Evolutionary conservation across 92 coral and sea anemone genomes (phyloP).

Genomic region (Heteractis magnifica): DNA sequence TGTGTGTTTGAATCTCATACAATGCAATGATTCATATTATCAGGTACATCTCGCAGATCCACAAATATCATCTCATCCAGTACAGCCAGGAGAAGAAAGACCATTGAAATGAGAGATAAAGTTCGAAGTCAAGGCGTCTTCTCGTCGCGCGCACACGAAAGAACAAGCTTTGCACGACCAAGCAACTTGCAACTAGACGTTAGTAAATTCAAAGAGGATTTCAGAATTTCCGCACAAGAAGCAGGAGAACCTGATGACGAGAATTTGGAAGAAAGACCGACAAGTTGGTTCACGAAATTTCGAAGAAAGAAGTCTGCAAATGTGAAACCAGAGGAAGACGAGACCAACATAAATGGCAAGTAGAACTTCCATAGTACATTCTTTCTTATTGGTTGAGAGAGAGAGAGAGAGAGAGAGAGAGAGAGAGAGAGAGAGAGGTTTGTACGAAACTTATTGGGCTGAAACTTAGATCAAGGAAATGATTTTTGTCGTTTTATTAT

Average conservation of each 20-base stretch:
- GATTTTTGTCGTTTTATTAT: not conserved
- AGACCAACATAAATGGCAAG: conserved; percentile 12
- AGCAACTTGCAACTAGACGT: not conserved
- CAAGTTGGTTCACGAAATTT: conserved; percentile 7
- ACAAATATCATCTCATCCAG: not conserved
- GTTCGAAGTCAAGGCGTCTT: conserved; percentile 95
- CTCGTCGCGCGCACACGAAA: conserved; percentile 73
- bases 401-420: not conserved
- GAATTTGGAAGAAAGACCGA: not conserved
- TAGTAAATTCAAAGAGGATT: not conserved
- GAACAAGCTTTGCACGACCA: conserved; percentile 32
- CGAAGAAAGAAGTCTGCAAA: conserved; percentile 3
- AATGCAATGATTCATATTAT: not conserved
- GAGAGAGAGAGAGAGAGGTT: no score
- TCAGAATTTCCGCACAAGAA: not conserved
- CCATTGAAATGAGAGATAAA: conserved; percentile 87
- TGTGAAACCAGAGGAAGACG: conserved; percentile 3
- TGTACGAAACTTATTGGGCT: no score
- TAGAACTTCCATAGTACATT: not conserved
- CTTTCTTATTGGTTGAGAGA: not conserved
- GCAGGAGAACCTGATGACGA: not conserved
- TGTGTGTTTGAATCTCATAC: not conserved
- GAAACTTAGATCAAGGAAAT: not conserved
- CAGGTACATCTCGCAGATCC: not conserved
- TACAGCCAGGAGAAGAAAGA: conserved; percentile 38